Percentiles rank a stretch among this genome's conserved stretches.
These are phyloP conservation scores for Oenanthe oenanthe DNA, from an alignment of 2,113 vertebrate genomes.

Conservation along the genomic window DNA sequence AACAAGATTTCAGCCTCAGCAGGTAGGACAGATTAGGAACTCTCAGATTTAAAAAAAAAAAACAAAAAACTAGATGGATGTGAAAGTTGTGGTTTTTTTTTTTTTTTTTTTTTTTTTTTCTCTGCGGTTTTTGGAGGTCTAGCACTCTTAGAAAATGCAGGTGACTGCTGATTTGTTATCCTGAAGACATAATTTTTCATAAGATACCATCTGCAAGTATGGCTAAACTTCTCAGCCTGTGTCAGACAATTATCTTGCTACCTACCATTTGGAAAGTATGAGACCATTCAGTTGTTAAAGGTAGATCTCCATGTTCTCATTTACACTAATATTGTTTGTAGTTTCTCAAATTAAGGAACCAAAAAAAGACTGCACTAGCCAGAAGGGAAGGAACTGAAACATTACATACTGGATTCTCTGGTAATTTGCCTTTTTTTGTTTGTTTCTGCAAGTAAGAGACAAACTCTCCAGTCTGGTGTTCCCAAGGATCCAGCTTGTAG, in stretches of 20 bases:
- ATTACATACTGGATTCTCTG: not conserved
- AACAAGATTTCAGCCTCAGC: not conserved
- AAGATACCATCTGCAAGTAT: not conserved
- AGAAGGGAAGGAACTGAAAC: not conserved
- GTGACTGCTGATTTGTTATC: not conserved
- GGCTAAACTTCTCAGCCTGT: not conserved
- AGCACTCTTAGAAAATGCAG: not conserved
- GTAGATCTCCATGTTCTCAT: not conserved
- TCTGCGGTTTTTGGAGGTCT: not conserved
- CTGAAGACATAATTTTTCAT: not conserved
- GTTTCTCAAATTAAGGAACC: not conserved
- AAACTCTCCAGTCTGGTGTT: rapidly evolving
- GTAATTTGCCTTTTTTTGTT: not conserved
- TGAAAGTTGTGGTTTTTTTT: no score
- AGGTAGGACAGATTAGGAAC: not conserved
- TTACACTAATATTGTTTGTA: not conserved
- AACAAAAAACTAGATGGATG: no score
- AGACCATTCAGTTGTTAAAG: not conserved
- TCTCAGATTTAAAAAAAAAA: not conserved
- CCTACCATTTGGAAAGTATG: not conserved
- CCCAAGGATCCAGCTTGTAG: not conserved
- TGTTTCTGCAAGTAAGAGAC: not conserved
- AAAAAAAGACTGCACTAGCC: not conserved
- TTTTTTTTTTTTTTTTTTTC: not conserved
- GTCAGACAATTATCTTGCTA: not conserved